Conservation (phyloP, 2,797 vertebrate genomes). For the Gambusia yucatana region DNA sequence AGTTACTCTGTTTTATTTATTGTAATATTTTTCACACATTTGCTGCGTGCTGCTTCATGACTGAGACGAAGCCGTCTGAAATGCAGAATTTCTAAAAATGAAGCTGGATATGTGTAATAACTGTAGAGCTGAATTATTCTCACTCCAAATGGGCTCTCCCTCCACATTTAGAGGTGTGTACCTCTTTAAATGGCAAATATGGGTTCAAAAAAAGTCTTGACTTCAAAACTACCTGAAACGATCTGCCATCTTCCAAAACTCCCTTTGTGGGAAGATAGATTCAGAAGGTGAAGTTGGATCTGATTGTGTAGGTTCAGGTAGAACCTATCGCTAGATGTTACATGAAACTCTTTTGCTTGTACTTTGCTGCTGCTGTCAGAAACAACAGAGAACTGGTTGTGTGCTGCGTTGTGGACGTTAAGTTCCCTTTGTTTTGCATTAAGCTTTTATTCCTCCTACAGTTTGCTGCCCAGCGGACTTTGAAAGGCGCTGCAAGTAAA, state of each 20-base stretch:
- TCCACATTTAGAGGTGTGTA: not conserved
- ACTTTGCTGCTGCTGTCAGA: not conserved
- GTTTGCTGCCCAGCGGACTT: conserved; percentile 14
- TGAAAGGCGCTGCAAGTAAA: conserved; percentile 5
- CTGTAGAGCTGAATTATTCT: not conserved
- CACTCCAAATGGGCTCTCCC: not conserved
- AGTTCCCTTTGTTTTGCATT: not conserved
- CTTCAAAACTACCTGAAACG: not conserved
- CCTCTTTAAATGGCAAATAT: not conserved
- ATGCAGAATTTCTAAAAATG: not conserved
- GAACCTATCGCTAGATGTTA: not conserved
- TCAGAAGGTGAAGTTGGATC: not conserved
- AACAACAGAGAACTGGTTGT: not conserved
- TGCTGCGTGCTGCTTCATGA: not conserved
- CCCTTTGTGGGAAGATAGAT: not conserved
- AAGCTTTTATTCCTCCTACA: not conserved
- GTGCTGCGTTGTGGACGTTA: not conserved
- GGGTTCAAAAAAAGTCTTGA: not conserved
- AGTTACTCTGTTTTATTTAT: not conserved
- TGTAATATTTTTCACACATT: not conserved
- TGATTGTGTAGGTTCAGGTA: not conserved
- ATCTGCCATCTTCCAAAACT: not conserved
- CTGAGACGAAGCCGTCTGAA: not conserved
- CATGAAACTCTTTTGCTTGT: not conserved
- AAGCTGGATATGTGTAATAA: not conserved